These are phyloP conservation scores for Micronisus gabar DNA, from an alignment of 2,113 vertebrate species.

Conservation along the genomic window DNA sequence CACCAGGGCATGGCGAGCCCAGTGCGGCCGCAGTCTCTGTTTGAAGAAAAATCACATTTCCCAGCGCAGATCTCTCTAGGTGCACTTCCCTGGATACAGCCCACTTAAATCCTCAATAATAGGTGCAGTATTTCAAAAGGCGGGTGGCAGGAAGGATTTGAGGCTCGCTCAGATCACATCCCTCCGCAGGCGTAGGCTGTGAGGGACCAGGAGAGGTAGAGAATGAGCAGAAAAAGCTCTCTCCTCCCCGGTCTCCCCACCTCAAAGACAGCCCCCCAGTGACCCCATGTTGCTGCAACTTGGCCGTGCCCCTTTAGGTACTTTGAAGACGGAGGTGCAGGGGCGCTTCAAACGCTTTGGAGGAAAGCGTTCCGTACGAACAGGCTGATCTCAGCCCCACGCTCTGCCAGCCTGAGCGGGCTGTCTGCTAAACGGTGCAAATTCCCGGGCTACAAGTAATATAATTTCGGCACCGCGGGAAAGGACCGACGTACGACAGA, in stretches of 20 bases:
- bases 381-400: neutral
- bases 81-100: neutral
- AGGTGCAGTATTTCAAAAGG: too few species aligned
- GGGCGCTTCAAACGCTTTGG: neutral
- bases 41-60: neutral
- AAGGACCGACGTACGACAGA: fast-evolving
- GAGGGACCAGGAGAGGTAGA: neutral
- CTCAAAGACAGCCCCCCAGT: neutral
- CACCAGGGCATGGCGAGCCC: neutral
- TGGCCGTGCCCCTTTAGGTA: neutral
- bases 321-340: too few species aligned
- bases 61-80: neutral
- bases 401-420: neutral
- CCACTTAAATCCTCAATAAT: neutral
- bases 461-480: fast-evolving
- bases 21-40: fast-evolving
- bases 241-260: too few species aligned
- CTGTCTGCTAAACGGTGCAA: neutral
- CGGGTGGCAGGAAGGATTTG: neutral
- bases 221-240: neutral
- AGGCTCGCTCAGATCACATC: neutral
- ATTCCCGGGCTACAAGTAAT: too few species aligned
- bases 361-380: fast-evolving
- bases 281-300: neutral
- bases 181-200: neutral